A percentile compares a stretch with the other conserved stretches of the same genome.
phyloP scores from a whole-genome alignment of 2,113 vertebrate genomes.

The Crypturellus undulatus region DNA sequence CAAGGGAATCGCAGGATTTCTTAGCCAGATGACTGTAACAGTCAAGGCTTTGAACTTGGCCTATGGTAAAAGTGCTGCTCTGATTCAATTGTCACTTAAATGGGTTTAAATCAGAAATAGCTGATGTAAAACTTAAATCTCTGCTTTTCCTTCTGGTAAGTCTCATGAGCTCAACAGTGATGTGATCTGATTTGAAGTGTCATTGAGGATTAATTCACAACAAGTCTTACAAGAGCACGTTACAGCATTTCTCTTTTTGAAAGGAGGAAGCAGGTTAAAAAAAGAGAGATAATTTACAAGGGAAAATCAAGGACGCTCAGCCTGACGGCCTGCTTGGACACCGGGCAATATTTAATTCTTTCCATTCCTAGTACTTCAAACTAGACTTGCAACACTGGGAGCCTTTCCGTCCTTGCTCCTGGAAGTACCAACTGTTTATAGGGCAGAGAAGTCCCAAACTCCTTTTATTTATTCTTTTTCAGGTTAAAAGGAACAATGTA shows the following conservation, averaged over 20 bases:
- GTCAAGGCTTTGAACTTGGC: not conserved
- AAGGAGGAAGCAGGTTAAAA: not conserved
- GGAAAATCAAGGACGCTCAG: not conserved
- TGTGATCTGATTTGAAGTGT: constrained; percentile 16
- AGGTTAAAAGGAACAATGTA: not conserved
- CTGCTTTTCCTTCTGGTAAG: not conserved
- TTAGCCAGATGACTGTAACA: not conserved
- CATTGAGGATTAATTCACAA: constrained; percentile 21
- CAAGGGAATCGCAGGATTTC: not conserved
- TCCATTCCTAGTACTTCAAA: not conserved
- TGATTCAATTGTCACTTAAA: not conserved
- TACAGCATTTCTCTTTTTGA: not conserved
- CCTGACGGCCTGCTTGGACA: not conserved
- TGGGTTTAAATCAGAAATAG: not conserved
- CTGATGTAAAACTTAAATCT: not conserved
- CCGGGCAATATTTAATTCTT: not conserved
- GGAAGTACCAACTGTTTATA: not conserved
- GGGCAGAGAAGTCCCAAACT: not conserved
- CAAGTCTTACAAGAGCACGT: not conserved
- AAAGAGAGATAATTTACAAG: not conserved
- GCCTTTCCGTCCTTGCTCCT: not conserved
- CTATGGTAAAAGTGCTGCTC: not conserved
- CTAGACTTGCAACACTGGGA: not conserved
- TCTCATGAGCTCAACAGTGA: not conserved
- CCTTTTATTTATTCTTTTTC: not conserved